Percentiles rank a stretch among this genome's conserved stretches.
Conservation (phyloP, 2,888 invertebrate genomes). For the Elmis aenea region DNA sequence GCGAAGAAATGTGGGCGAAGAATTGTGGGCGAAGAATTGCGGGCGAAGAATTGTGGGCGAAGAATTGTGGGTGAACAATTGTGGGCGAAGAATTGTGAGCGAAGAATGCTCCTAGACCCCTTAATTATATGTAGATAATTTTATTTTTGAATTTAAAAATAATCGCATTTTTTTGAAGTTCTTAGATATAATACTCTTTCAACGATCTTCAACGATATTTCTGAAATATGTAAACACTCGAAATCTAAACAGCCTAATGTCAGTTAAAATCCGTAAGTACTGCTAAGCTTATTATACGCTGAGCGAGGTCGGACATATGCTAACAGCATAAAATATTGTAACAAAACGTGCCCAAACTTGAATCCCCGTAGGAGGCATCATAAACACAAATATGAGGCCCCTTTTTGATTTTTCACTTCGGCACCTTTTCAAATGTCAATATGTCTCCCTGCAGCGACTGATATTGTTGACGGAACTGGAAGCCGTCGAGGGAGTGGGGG, state of each 20-base stretch:
- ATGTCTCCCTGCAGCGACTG: constrained; percentile 33
- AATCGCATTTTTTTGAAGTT: too few species aligned
- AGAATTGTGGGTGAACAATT: too few species aligned
- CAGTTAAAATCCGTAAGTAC: constrained; percentile 24
- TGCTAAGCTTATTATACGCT: constrained; percentile 39
- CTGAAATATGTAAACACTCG: too few species aligned
- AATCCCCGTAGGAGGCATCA: constrained; percentile 40
- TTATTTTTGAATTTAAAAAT: too few species aligned
- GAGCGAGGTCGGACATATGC: constrained; percentile 38
- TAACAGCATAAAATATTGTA: constrained; percentile 38
- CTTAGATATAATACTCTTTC: too few species aligned
- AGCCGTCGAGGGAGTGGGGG: constrained; percentile 25
- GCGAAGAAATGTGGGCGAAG: too few species aligned
- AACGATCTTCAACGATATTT: too few species aligned
- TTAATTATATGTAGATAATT: too few species aligned
- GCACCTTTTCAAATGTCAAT: constrained; percentile 45
- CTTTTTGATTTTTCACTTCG: constrained; percentile 46
- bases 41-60: too few species aligned
- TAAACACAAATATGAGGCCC: constrained; percentile 45
- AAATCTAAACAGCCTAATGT: constrained; percentile 29
- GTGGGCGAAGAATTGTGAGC: too few species aligned
- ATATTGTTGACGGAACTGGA: constrained; percentile 33
- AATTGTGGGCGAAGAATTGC: too few species aligned
- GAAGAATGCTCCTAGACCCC: too few species aligned
- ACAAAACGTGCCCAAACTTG: constrained; percentile 45